Evolutionary conservation across 2,888 invertebrate species (phyloP), one percentile per base, ranked within the genome.

Genomic region (Xanthorhoe designata): DNA sequence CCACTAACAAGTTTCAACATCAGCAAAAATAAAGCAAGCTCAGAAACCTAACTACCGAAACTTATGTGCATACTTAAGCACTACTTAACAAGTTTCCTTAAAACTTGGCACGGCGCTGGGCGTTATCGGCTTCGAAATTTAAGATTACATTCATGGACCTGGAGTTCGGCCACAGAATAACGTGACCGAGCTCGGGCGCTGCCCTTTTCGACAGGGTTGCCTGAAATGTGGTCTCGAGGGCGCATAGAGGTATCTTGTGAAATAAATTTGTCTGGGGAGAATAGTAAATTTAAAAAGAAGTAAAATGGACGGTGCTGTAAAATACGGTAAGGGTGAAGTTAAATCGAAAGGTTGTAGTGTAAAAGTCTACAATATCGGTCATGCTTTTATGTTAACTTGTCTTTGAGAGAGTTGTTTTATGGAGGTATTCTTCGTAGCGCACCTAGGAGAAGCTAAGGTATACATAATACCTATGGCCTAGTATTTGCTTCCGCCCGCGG

Each of bases 1-100:
- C 47, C 47, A 47, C 17, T 15, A 17, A 17, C 24, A 59, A 51
- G 51, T 60, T 53, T 53, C 52, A 60, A 19, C 51, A 15, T 42
- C 45, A 29, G 17, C 19, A 35, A 38, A 58, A 58, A 50, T 50
- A 58, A 58, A 58, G 15, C 32, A 32, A 45, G 52, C 32, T 32
- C 42, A 61, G 32, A 70, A 74, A 71, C 67, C 72, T 56, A 24
- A 42, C 42, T 49, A 45, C 35, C 35, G 29, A 29, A 49, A 47
- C 53, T 66, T 63, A 63, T 47, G 4, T 50, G 15, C 38, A 54
- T 45, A 38, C 49, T 35, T 54, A 51, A 51, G 51, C 51, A 38
- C 51, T 68, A 66, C 69, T 69, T 61, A 67, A 59, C 66, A 55
- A 72, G 66, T 70, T 72, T 53, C 59, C 59, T 68, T 67, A 62